phyloP scores from a whole-genome alignment of 2,888 invertebrate species.

The Hedychridium roseum region DNA sequence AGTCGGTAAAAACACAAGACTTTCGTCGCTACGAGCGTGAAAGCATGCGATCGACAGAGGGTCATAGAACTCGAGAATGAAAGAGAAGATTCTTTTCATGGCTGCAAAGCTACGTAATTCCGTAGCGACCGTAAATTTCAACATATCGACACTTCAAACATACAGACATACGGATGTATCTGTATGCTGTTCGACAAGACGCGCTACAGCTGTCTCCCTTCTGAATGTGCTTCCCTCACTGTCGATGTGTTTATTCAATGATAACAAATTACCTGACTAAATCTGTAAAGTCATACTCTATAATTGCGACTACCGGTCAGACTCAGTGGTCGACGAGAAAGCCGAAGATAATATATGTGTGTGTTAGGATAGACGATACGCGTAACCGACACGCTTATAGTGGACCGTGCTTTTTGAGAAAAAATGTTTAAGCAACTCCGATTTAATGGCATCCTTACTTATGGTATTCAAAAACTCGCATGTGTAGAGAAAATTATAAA shows the following conservation, averaged over 20 bases:
- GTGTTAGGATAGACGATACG: not conserved
- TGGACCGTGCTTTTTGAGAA: conserved; percentile 25
- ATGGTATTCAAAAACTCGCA: no score
- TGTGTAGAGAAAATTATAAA: no score
- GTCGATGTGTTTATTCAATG: conserved; percentile 53
- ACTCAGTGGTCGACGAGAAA: conserved; percentile 35
- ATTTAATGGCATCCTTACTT: not conserved
- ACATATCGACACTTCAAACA: no score
- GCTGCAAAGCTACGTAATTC: no score
- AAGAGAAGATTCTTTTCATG: no score
- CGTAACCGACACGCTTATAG: conserved; percentile 27
- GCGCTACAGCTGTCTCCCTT: conserved; percentile 18
- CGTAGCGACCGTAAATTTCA: no score
- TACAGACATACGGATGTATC: not conserved
- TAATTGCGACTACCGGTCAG: conserved; percentile 55
- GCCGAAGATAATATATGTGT: conserved; percentile 32
- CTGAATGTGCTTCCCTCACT: conserved; percentile 19
- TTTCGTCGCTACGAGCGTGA: no score
- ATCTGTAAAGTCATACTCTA: conserved; percentile 60
- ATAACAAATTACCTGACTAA: conserved; percentile 57
- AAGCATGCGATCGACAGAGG: no score
- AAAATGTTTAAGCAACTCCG: conserved; percentile 24
- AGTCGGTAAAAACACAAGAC: no score
- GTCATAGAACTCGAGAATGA: no score
- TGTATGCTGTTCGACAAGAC: not conserved